A percentile compares a stretch with the other conserved stretches of the same genome.
phyloP scores from a whole-genome alignment of 2,113 vertebrate species.

The Elachura formosa region DNA sequence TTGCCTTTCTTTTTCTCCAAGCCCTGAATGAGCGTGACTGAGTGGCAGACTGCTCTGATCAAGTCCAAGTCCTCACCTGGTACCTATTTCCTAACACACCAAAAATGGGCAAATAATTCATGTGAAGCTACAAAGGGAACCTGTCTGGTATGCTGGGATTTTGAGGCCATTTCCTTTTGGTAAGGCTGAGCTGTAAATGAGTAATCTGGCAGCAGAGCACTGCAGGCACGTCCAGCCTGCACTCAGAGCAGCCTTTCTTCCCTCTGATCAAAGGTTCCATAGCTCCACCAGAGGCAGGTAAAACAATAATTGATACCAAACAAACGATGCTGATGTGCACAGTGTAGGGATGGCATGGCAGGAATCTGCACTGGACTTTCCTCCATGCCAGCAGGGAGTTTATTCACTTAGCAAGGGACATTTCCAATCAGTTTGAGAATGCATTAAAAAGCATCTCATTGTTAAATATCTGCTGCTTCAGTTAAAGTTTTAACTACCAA shows the following conservation, averaged over 20 bases:
- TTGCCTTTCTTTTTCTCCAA: background rate
- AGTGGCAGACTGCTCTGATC: background rate
- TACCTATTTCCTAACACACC: background rate
- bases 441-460: background rate
- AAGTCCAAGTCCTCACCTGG: background rate
- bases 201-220: background rate
- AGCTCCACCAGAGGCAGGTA: background rate
- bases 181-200: constrained; percentile 19
- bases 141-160: background rate
- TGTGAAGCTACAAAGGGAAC: background rate
- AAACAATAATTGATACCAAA: background rate
- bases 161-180: background rate
- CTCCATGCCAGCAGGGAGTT: background rate
- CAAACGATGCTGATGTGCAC: background rate
- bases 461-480: background rate
- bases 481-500: background rate
- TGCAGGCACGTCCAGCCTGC: background rate
- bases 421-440: background rate
- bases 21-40: background rate
- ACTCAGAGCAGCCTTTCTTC: background rate
- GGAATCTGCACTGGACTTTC: background rate
- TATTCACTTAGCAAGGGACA: background rate
- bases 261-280: background rate
- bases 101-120: background rate
- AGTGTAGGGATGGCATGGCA: background rate